A percentile compares a stretch with the other conserved stretches of the same genome.
Conservation (phyloP, 2,113 vertebrate species). For the Acrocephalus kingi region DNA sequence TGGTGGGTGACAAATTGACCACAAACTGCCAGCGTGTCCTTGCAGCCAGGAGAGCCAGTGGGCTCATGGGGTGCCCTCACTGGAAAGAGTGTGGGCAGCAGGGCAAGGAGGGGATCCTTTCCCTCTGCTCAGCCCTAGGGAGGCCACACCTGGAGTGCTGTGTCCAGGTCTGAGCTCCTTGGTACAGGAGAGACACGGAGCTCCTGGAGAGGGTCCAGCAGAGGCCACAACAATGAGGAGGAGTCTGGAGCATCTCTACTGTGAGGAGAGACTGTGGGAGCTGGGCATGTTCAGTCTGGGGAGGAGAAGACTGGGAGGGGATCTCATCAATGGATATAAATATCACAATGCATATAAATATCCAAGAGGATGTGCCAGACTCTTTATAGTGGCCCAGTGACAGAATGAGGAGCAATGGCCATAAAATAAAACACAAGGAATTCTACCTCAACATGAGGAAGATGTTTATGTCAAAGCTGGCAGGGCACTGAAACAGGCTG, state of each 20-base stretch:
- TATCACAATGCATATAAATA: not conserved
- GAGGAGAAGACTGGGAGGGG: too few species aligned
- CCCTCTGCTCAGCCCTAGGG: not conserved
- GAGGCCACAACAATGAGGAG: not conserved
- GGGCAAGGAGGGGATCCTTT: not conserved
- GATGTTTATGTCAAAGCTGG: not conserved
- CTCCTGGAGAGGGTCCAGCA: not conserved
- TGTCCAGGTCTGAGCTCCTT: not conserved
- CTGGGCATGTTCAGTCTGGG: not conserved
- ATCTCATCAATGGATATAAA: not conserved
- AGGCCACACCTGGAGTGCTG: not conserved
- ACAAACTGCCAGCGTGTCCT: not conserved
- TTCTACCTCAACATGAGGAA: not conserved
- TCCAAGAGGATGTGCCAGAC: not conserved
- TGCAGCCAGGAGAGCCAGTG: not conserved
- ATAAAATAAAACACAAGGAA: not conserved
- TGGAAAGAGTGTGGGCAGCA: not conserved
- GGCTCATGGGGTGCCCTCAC: too few species aligned
- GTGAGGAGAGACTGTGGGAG: accelerated
- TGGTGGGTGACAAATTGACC: not conserved
- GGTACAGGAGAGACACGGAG: not conserved
- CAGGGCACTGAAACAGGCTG: not conserved
- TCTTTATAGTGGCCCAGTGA: not conserved
- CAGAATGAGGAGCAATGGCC: not conserved
- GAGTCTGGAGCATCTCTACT: not conserved